phyloP scores from a whole-genome alignment of 1,140 invertebrate genomes.

The Eriosoma lanigerum region DNA sequence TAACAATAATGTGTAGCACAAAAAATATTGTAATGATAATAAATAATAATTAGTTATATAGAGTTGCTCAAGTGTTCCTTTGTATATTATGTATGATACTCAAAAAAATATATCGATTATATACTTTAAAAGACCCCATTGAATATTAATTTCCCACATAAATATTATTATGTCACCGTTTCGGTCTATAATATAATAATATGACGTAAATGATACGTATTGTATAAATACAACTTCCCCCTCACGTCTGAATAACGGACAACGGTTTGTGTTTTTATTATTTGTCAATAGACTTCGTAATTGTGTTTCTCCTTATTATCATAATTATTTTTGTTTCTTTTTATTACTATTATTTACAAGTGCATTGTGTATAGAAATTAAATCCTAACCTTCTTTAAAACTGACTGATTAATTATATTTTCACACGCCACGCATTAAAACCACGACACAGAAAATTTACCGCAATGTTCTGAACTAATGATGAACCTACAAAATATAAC shows the following conservation, averaged over 20 bases:
- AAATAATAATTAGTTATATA: neutral
- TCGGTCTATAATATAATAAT: neutral
- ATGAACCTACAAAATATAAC: neutral
- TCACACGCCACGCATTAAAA: conserved; percentile 24
- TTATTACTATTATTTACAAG: neutral
- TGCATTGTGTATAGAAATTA: conserved; percentile 15
- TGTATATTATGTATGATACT: neutral
- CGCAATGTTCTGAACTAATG: conserved; percentile 24
- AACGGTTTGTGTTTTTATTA: neutral
- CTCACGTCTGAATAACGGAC: neutral
- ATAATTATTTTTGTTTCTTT: conserved; percentile 8
- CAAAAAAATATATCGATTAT: conserved; percentile 7
- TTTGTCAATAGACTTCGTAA: conserved; percentile 20
- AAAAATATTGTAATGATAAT: neutral
- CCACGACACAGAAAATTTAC: neutral
- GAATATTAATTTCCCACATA: conserved; percentile 12
- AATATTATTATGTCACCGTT: conserved; percentile 8
- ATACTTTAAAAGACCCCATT: conserved; percentile 13
- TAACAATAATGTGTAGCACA: neutral
- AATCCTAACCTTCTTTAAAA: conserved; percentile 33
- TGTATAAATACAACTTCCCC: conserved; percentile 10
- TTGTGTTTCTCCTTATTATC: conserved; percentile 22
- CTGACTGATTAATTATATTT: conserved; percentile 1
- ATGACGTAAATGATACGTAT: conserved; percentile 9
- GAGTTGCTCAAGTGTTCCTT: conserved; percentile 1